Conservation (phyloP, 2,888 invertebrate genomes). For the Callinectes sapidus region DNA sequence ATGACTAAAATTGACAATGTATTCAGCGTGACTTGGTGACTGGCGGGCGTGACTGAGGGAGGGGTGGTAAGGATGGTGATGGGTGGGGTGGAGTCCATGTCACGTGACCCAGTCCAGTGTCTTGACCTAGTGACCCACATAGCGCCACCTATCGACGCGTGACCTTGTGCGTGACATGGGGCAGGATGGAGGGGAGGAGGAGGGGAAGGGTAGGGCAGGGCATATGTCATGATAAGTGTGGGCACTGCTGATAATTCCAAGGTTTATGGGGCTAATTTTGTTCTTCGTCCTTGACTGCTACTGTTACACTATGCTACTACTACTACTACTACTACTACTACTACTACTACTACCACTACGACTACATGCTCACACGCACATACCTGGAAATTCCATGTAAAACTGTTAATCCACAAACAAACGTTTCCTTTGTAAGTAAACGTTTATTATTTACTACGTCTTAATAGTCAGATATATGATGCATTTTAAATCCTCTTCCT, state of each 20-base stretch:
- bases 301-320: background rate
- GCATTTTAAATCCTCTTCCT: no score
- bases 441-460: background rate
- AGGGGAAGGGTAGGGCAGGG: background rate
- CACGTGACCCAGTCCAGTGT: background rate
- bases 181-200: no score
- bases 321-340: background rate
- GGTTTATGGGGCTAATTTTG: no score
- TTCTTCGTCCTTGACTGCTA: no score
- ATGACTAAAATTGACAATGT: background rate
- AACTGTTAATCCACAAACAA: background rate
- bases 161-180: constrained; percentile 5
- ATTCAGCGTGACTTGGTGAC: background rate
- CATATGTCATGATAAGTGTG: background rate
- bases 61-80: background rate
- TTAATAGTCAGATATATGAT: background rate
- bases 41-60: background rate
- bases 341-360: background rate
- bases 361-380: background rate
- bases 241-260: no score
- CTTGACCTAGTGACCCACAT: constrained; percentile 7
- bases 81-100: background rate
- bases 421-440: background rate
- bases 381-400: background rate
- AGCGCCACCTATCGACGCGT: background rate